Conservation (phyloP, 1,140 invertebrate genomes). For the Procambarus virginalis region DNA sequence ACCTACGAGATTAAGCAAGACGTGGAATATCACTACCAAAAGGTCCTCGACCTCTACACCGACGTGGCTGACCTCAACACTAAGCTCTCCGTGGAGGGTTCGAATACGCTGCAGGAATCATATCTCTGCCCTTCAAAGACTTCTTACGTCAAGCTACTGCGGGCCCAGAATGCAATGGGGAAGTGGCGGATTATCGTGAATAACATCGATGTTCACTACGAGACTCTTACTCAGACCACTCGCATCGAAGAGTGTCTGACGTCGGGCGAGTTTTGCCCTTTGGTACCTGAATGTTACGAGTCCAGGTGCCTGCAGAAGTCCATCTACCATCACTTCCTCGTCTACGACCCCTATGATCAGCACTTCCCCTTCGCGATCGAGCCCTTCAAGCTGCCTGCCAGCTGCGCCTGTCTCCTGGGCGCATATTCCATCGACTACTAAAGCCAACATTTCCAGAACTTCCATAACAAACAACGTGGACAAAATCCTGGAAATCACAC, state of each 20-base stretch:
- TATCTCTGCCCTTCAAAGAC: conserved; percentile 45
- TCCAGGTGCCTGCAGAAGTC: conserved; percentile 72
- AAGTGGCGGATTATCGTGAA: conserved; percentile 72
- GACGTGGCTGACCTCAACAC: conserved; percentile 50
- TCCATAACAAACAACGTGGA: neutral
- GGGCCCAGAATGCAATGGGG: conserved; percentile 65
- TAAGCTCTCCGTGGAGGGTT: conserved; percentile 28
- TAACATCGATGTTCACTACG: conserved; percentile 70
- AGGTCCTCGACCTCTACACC: conserved; percentile 47
- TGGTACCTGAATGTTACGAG: conserved; percentile 71
- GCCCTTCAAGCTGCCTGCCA: conserved; percentile 70
- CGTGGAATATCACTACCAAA: conserved; percentile 40
- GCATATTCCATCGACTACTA: conserved; percentile 48
- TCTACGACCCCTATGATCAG: conserved; percentile 71
- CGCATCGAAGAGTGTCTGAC: conserved; percentile 71
- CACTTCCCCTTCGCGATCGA: conserved; percentile 71
- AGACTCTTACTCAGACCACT: conserved; percentile 70
- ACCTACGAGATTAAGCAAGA: conserved; percentile 59
- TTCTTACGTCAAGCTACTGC: conserved; percentile 29
- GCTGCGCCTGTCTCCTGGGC: conserved; percentile 69
- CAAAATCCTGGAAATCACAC: neutral
- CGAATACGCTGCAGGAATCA: conserved; percentile 22
- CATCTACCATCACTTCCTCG: conserved; percentile 71
- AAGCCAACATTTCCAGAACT: conserved; percentile 6
- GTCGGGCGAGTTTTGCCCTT: conserved; percentile 23